Evolutionary conservation across 1,140 invertebrate genomes (phyloP), one percentile per base, ranked within the genome.

Genomic region (Drosophila oshimai): DNA sequence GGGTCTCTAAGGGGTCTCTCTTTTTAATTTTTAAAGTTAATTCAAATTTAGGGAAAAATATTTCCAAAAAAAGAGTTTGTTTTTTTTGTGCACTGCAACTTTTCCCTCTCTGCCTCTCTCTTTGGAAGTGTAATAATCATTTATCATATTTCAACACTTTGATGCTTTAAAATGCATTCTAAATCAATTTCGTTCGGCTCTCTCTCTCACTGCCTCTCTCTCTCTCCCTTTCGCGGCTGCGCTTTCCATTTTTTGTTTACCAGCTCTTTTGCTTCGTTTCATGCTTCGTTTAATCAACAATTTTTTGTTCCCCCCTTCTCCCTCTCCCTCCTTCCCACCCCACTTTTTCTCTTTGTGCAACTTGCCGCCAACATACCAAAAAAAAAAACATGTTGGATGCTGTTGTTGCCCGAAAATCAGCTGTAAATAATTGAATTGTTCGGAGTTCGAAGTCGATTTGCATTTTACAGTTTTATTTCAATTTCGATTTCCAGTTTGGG

Each of bases 121-220:
- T 33, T 31, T 17, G 33, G 17, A 42, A 58, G 45, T 70, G 60
- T 57, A 61, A 88, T 78, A 71, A 83, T 78, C 83, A 88, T 88
- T 88, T 69, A 88, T 88, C 83, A 83, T 78, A 72, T 88, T 88
- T 88, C 83, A 88, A 88, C 83, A 88, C 83, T 74, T 88, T 89
- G 65, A 88, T 88, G 83, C 78, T 78, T 88, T 81, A 88, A 88
- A 88, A 83, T 88, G 83, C 83, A 88, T 88, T 87, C 76, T 84
- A 87, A 87, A 87, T 87, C 76, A 88, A 87, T 87, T 87, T 87
- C 57, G 81, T 88, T 83, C 49, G 39, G 51, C 47, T 70, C 57
- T 60, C 29, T 12, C 15, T 34, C 53, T 12, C 55, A 15, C 39
- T 39, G 15, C 6, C 46, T 41, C 36, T 34, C 26, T 12, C 12